A percentile compares a stretch with the other conserved stretches of the same genome.
These are phyloP conservation scores for Hypomecis atomaria DNA, from an alignment of 2,888 invertebrate species.

Conservation along the genomic window DNA sequence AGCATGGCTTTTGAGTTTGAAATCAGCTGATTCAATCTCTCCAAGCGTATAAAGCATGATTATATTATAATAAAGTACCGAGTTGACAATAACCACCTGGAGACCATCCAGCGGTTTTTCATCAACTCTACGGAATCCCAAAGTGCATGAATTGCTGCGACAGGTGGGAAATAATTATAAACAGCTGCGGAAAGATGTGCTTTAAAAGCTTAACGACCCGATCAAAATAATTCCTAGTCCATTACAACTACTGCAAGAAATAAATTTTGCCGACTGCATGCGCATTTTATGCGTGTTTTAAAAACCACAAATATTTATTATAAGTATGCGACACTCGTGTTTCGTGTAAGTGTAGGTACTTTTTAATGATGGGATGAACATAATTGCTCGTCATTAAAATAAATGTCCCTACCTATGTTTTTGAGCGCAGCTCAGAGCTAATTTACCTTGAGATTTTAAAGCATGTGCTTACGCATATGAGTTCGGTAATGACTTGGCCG, in stretches of 20 bases:
- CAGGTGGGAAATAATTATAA: constrained; percentile 75
- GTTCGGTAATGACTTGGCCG: constrained; percentile 23
- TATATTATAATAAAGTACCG: not conserved
- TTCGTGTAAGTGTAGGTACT: constrained; percentile 15
- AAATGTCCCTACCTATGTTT: constrained; percentile 12
- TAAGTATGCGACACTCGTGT: constrained; percentile 25
- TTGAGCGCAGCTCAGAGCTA: constrained; percentile 14
- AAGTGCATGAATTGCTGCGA: constrained; percentile 53
- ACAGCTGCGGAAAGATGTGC: constrained; percentile 69
- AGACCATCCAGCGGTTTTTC: constrained; percentile 14
- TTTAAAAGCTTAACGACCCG: constrained; percentile 60
- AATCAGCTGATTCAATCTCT: constrained; percentile 13
- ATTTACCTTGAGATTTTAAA: constrained; percentile 15
- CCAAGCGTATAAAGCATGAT: not conserved
- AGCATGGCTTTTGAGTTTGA: constrained; percentile 12
- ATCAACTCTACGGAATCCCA: constrained; percentile 45
- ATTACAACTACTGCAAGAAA: constrained; percentile 44
- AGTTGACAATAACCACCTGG: constrained; percentile 9
- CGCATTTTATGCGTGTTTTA: constrained; percentile 44
- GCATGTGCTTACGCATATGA: constrained; percentile 19
- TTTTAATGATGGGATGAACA: constrained; percentile 24
- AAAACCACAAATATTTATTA: constrained; percentile 47
- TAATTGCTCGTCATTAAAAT: constrained; percentile 25
- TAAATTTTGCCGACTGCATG: constrained; percentile 29
- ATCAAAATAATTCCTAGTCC: constrained; percentile 56